These are phyloP conservation scores for Hozukius guyotensis DNA, from an alignment of 2,797 vertebrate genomes.

Conservation along the genomic window DNA sequence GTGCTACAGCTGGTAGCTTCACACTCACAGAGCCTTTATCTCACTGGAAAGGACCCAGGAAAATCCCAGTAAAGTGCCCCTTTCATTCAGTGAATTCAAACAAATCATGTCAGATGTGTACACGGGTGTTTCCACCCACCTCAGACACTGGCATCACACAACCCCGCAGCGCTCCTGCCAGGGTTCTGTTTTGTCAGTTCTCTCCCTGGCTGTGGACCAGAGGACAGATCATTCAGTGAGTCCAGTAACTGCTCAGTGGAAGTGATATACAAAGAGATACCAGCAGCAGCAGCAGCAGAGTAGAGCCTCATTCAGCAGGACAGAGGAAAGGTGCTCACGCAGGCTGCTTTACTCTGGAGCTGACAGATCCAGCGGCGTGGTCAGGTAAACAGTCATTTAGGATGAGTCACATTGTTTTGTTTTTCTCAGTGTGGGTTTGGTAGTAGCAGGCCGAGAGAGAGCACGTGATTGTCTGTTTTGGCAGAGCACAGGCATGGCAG, in stretches of 20 bases:
- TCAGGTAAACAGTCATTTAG: constrained; percentile 79
- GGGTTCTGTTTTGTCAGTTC: constrained; percentile 59
- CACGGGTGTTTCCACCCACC: constrained; percentile 46
- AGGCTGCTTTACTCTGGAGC: constrained; percentile 27
- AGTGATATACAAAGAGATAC: constrained; percentile 24
- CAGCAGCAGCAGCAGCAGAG: not conserved
- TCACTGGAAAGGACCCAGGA: constrained; percentile 47
- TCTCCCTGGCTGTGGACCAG: constrained; percentile 57
- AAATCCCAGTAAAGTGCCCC: constrained; percentile 50
- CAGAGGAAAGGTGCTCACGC: constrained; percentile 21
- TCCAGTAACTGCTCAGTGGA: constrained; percentile 27
- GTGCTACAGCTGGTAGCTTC: constrained; percentile 16
- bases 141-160: constrained; percentile 40
- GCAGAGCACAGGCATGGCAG: constrained; percentile 44
- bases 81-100: constrained; percentile 57
- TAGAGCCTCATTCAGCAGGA: constrained; percentile 15
- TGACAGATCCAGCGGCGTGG: constrained; percentile 59
- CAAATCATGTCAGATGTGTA: constrained; percentile 47
- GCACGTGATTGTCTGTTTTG: constrained; percentile 66
- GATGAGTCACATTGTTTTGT: constrained; percentile 80
- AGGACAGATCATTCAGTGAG: constrained; percentile 61
- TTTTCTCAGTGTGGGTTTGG: constrained; percentile 45
- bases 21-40: constrained; percentile 39
- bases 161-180: constrained; percentile 18
- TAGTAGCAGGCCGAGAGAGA: constrained; percentile 50